Evolutionary conservation across 2,113 vertebrate species (phyloP).

Genomic region (Malaclemys terrapin): DNA sequence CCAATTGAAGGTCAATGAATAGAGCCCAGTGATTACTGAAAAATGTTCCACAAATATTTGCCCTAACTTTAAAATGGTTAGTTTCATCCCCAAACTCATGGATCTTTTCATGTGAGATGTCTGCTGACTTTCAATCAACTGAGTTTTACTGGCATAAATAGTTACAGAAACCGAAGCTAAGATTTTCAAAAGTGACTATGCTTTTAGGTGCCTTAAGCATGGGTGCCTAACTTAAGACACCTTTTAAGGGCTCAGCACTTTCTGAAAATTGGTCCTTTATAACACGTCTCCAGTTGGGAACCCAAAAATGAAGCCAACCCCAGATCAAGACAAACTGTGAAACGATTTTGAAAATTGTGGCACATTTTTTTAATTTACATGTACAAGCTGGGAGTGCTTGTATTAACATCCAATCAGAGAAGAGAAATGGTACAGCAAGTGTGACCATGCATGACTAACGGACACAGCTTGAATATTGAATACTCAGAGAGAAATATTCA

Average conservation of each 20-base stretch:
- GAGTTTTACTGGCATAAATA: slow-evolving; percentile 41
- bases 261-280: background rate
- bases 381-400: background rate
- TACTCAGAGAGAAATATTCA: background rate
- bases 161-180: background rate
- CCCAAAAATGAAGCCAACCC: background rate
- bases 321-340: background rate
- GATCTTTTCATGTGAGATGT: background rate
- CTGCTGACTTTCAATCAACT: background rate
- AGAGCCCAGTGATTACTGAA: slow-evolving; percentile 13
- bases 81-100: background rate
- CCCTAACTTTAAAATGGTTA: background rate
- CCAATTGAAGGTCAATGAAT: slow-evolving; percentile 30
- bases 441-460: background rate
- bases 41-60: background rate
- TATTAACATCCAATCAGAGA: background rate
- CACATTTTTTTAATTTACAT: background rate
- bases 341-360: background rate
- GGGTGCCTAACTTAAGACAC: background rate
- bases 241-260: background rate
- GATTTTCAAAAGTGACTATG: background rate
- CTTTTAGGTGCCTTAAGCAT: background rate
- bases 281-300: background rate
- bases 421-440: background rate
- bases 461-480: background rate